Conservation (phyloP, 2,888 invertebrate species). For the Agrilus biguttatus region DNA sequence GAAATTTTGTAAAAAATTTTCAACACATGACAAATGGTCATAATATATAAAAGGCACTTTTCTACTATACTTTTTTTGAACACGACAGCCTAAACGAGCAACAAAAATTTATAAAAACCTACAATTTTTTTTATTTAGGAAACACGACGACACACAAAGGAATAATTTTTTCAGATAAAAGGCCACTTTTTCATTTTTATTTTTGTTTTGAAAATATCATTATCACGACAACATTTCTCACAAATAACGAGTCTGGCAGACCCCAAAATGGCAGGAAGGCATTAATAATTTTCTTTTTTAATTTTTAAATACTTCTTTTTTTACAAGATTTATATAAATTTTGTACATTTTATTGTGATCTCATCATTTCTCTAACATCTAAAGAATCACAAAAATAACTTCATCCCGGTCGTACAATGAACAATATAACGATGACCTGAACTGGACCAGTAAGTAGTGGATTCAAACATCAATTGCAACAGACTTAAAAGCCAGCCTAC, state of each 20-base stretch:
- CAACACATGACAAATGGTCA: slow-evolving; percentile 40
- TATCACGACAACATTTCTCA: slow-evolving; percentile 26
- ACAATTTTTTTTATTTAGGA: neutral
- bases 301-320: slow-evolving; percentile 31
- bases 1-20: slow-evolving; percentile 29
- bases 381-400: slow-evolving; percentile 38
- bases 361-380: slow-evolving; percentile 29
- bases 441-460: too few species aligned
- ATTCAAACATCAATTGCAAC: too few species aligned
- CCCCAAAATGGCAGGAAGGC: slow-evolving; percentile 50
- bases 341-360: slow-evolving; percentile 29
- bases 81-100: slow-evolving; percentile 52
- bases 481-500: too few species aligned
- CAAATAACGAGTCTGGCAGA: slow-evolving; percentile 36
- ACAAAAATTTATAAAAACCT: slow-evolving; percentile 12
- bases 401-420: slow-evolving; percentile 7
- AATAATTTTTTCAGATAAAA: slow-evolving; percentile 22
- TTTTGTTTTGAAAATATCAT: slow-evolving; percentile 23
- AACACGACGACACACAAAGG: slow-evolving; percentile 1
- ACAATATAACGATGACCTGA: too few species aligned
- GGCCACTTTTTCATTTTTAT: slow-evolving; percentile 26
- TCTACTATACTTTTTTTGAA: slow-evolving; percentile 57
- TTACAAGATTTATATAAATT: slow-evolving; percentile 35
- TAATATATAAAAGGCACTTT: slow-evolving; percentile 65
- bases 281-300: slow-evolving; percentile 37